phyloP scores from a whole-genome alignment of 2,888 invertebrate genomes.

The Tenthredo distinguenda region DNA sequence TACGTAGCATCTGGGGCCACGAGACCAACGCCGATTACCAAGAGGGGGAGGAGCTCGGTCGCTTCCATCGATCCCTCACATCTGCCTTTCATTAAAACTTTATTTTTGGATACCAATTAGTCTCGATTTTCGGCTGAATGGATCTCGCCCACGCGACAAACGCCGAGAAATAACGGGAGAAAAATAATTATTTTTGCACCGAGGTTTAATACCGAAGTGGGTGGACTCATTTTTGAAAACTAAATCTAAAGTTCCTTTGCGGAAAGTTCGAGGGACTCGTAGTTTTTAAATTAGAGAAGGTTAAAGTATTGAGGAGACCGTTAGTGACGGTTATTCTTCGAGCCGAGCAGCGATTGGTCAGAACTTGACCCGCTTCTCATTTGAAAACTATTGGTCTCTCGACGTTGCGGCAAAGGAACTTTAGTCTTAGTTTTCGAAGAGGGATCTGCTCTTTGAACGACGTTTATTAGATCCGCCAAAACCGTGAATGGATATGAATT shows the following conservation, averaged over 20 bases:
- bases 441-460: not conserved
- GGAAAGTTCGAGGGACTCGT: not conserved
- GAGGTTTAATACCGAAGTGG: not conserved
- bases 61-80: slow-evolving; percentile 39
- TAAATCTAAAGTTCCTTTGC: slow-evolving; percentile 10
- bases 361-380: not conserved
- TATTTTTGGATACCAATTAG: slow-evolving; percentile 35
- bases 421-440: not conserved
- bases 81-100: slow-evolving; percentile 47
- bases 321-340: not conserved
- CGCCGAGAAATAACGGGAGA: not conserved
- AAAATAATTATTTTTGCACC: not conserved
- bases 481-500: not conserved
- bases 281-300: not conserved
- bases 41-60: not conserved
- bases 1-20: slow-evolving; percentile 47
- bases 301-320: slow-evolving; percentile 22
- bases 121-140: slow-evolving; percentile 1
- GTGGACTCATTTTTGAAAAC: not conserved
- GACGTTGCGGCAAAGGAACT: not conserved
- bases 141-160: not conserved
- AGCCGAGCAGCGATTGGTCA: not conserved
- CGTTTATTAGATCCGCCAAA: not conserved
- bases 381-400: slow-evolving; percentile 13
- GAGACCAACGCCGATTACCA: slow-evolving; percentile 36